Percentiles rank a stretch among this genome's conserved stretches.
phyloP scores from a whole-genome alignment of 2,797 vertebrate species.

The Tangara arthus region DNA sequence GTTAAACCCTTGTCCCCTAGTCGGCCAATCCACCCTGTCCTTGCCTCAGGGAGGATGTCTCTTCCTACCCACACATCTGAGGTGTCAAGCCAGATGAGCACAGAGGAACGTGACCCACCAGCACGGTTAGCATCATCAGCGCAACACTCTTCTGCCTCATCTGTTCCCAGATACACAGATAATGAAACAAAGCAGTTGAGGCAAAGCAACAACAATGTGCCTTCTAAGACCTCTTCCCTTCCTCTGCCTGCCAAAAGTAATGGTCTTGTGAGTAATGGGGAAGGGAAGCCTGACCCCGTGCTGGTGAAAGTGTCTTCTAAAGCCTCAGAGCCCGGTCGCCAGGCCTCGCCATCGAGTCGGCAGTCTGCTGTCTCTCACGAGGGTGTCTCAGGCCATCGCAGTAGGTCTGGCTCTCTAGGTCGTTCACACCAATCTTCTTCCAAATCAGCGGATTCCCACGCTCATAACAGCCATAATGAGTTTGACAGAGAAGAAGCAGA shows the following conservation, averaged over 20 bases:
- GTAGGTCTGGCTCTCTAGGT: slow-evolving; percentile 56
- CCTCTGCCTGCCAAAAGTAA: slow-evolving; percentile 11
- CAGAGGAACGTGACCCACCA: slow-evolving; percentile 26
- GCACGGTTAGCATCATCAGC: neutral
- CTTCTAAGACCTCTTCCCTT: slow-evolving; percentile 10
- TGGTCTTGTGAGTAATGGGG: neutral
- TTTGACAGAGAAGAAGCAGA: slow-evolving; percentile 67
- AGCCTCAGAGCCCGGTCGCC: slow-evolving; percentile 15
- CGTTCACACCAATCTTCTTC: slow-evolving; percentile 35
- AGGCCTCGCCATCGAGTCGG: slow-evolving; percentile 44
- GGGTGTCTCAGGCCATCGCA: slow-evolving; percentile 56
- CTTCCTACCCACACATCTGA: slow-evolving; percentile 50
- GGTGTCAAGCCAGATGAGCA: slow-evolving; percentile 30
- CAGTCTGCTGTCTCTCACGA: neutral
- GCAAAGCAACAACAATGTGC: neutral
- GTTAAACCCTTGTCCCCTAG: slow-evolving; percentile 77
- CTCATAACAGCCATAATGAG: neutral
- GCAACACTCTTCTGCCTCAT: neutral
- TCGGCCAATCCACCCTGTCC: slow-evolving; percentile 78
- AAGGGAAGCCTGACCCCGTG: neutral
- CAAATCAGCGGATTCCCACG: slow-evolving; percentile 44
- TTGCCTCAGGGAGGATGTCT: slow-evolving; percentile 77
- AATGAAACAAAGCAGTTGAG: slow-evolving; percentile 62
- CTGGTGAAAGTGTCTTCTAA: slow-evolving; percentile 36
- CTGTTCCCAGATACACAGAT: slow-evolving; percentile 3